These are phyloP conservation scores for Macquaria australasica DNA, from an alignment of 2,113 vertebrate species.

Conservation along the genomic window DNA sequence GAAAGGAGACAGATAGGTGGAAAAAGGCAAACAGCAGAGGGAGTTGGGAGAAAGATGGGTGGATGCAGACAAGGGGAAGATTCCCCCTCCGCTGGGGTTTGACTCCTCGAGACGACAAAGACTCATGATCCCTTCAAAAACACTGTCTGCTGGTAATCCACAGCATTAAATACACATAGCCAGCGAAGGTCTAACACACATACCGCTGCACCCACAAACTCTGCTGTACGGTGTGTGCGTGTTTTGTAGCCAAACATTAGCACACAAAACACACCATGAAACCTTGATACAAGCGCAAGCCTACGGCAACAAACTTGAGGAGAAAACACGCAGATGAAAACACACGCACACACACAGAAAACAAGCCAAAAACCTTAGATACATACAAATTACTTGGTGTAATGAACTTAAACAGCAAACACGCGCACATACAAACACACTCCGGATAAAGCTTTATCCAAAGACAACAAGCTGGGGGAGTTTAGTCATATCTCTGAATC, in stretches of 20 bases:
- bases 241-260: constrained; percentile 14
- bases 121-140: constrained; percentile 62
- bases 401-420: constrained; percentile 51
- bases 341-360: constrained; percentile 11
- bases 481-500: constrained; percentile 60
- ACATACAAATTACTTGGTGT: constrained; percentile 49
- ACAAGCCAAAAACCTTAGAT: constrained; percentile 39
- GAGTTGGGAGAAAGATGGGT: neutral
- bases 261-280: constrained; percentile 55
- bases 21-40: neutral
- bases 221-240: no score
- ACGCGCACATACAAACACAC: constrained; percentile 31
- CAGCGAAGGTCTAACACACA: constrained; percentile 16
- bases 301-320: constrained; percentile 47
- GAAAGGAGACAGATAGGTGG: neutral
- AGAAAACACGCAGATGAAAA: constrained; percentile 39
- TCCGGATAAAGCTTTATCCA: constrained; percentile 65
- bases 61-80: constrained; percentile 14
- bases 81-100: constrained; percentile 27
- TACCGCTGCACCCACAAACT: neutral
- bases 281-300: constrained; percentile 46
- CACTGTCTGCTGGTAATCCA: constrained; percentile 62
- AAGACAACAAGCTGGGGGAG: constrained; percentile 63
- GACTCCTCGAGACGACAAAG: constrained; percentile 44
- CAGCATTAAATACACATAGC: constrained; percentile 44